Evolutionary conservation across 2,888 invertebrate genomes (phyloP).

Genomic region (Melanotus villosus): DNA sequence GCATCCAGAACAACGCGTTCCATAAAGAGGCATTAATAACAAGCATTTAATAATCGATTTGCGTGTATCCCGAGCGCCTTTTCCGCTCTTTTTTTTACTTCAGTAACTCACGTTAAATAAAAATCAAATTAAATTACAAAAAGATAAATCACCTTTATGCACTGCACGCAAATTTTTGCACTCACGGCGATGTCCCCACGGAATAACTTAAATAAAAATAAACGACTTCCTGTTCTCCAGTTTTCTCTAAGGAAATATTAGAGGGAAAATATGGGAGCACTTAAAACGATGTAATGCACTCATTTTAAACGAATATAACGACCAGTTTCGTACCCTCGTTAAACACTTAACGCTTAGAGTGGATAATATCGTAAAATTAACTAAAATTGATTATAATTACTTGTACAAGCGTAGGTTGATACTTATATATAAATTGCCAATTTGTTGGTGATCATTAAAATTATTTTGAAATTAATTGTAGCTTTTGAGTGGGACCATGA

Average conservation of each 20-base stretch:
- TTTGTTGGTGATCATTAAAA: background rate
- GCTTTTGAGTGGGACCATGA: too few relatives aligned
- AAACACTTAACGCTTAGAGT: conserved; percentile 7
- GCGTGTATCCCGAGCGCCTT: too few relatives aligned
- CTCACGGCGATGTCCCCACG: conserved; percentile 13
- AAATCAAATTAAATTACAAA: conserved; percentile 24
- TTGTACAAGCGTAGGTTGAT: background rate
- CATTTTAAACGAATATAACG: background rate
- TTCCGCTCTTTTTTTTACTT: too few relatives aligned
- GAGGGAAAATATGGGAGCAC: conserved; percentile 18
- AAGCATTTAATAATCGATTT: too few relatives aligned
- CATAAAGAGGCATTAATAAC: too few relatives aligned
- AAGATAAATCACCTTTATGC: conserved; percentile 25
- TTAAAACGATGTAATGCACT: conserved; percentile 10
- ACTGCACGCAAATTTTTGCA: conserved; percentile 34
- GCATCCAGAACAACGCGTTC: too few relatives aligned
- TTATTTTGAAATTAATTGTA: too few relatives aligned
- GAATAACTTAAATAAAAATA: conserved; percentile 20
- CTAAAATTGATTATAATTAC: conserved; percentile 5
- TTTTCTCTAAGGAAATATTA: conserved; percentile 16
- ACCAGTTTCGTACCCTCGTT: background rate
- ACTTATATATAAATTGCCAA: background rate
- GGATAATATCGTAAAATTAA: conserved; percentile 18
- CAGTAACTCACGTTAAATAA: background rate
- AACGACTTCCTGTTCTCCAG: background rate